Evolutionary conservation across 2,888 invertebrate genomes (phyloP).

Genomic region (Drosophila maculinotata): DNA sequence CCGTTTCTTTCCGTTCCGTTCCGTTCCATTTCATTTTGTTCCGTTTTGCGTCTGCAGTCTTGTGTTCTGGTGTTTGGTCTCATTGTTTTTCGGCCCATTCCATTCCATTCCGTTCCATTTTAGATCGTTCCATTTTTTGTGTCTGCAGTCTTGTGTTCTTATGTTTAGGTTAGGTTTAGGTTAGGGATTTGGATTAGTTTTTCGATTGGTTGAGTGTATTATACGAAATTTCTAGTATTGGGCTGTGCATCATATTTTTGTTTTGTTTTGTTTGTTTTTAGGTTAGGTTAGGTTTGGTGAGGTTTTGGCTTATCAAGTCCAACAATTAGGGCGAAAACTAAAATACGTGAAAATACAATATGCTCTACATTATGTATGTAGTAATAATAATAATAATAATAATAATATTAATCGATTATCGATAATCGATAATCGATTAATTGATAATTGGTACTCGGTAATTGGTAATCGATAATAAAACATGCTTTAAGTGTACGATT

Average conservation of each 20-base stretch:
- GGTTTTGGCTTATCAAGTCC: conserved; percentile 41
- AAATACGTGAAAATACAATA: conserved; percentile 50
- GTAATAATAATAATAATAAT: conserved; percentile 61
- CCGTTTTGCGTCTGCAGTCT: conserved; percentile 2
- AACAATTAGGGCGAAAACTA: conserved; percentile 51
- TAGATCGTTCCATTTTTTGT: background rate
- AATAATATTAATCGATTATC: no score
- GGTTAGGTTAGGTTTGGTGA: conserved; percentile 13
- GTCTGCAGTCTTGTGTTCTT: conserved; percentile 49
- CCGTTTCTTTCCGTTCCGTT: no score
- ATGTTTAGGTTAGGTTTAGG: conserved; percentile 33
- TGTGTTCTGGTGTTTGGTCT: no score
- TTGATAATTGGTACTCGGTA: conserved; percentile 33
- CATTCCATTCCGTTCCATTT: conserved; percentile 11
- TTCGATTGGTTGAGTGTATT: conserved; percentile 25
- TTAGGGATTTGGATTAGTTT: conserved; percentile 25
- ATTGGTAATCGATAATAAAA: conserved; percentile 64
- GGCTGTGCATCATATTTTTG: conserved; percentile 4
- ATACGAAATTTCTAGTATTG: conserved; percentile 5
- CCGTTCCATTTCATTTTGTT: conserved; percentile 3
- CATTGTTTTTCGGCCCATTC: background rate
- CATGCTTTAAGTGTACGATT: conserved; percentile 78
- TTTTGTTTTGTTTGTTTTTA: conserved; percentile 1
- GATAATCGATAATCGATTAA: conserved; percentile 37
- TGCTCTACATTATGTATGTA: conserved; percentile 58